phyloP scores from a whole-genome alignment of 1,140 invertebrate genomes.

The Zaprionus ornatus region DNA sequence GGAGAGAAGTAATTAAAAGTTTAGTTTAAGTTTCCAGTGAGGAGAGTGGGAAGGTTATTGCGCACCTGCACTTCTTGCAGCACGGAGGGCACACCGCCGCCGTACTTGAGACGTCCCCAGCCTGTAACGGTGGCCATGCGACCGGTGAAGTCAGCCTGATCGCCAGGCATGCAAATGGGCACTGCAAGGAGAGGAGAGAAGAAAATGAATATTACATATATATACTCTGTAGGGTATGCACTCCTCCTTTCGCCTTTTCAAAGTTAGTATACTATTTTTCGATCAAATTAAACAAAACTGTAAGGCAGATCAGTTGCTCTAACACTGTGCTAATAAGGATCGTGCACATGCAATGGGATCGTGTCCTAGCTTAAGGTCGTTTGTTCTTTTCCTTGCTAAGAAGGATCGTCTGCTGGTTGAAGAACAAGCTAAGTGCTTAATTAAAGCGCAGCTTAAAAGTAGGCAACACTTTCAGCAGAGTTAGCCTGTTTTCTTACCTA shows the following conservation, averaged over 20 bases:
- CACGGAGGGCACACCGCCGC: constrained; percentile 93
- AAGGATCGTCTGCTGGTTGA: neutral
- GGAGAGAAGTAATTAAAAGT: constrained; percentile 2
- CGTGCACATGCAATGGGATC: too few relatives aligned
- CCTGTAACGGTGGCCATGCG: constrained; percentile 93
- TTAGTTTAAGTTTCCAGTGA: neutral
- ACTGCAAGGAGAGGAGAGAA: constrained; percentile 85
- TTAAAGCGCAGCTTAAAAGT: neutral
- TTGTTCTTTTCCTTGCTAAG: too few relatives aligned
- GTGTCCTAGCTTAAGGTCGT: too few relatives aligned
- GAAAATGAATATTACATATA: too few relatives aligned
- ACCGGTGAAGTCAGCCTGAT: constrained; percentile 92
- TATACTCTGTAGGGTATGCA: too few relatives aligned
- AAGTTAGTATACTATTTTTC: too few relatives aligned
- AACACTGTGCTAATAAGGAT: neutral
- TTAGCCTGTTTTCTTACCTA: constrained; percentile 85
- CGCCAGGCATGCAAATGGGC: constrained; percentile 95
- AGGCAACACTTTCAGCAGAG: neutral
- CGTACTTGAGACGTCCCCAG: constrained; percentile 89
- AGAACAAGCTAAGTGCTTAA: neutral
- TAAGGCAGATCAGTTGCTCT: neutral
- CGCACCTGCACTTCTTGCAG: constrained; percentile 93
- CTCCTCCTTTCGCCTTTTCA: too few relatives aligned
- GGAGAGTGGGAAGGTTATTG: neutral
- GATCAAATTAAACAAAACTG: neutral